Evolutionary conservation across 2,113 vertebrate genomes (phyloP), one percentile per base, ranked within the genome.

Genomic region (Hypanus sabinus): DNA sequence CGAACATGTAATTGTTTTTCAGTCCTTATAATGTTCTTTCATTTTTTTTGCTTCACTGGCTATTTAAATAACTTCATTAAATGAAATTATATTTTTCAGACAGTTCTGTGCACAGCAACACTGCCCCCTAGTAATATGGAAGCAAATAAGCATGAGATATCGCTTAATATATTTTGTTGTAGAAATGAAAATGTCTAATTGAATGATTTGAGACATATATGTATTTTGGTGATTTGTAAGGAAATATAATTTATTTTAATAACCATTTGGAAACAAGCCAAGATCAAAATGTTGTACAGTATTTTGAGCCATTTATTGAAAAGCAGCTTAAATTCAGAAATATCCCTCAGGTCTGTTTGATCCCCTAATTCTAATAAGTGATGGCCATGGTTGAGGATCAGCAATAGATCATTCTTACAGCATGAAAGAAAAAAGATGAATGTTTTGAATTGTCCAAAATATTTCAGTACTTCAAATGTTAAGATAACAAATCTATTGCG

Each of bases 401-500:
- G 46, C 62, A 91, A 9, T 22, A 33, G n/a, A 91, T 68, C 16
- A 36, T 22, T 70, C 65, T 70, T 33, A 2, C 88, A 91, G 88
- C 88, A 65, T 38, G n/a, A n/a, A 91, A 90, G 62, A 33, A n/a
- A n/a, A 36, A 60, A 70, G 65, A 70, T 70, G 65, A 36, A 91
- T 91, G 70, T 91, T 93, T 93, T 93, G 91, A 93, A 16, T 24
- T 38, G 36, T 73, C 9, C 27, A 27, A 73, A 73, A 38, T 73
- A 22, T 73, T 27, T 93, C 70, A 73, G 36, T 93, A 55, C 36
- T 27, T 73, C 16, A 36, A 73, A 73, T 36, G 70, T 93, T 93
- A 93, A 93, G 30, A 55, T 46, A 73, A 73, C 36, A 93, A 93
- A 93, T 93, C 22, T 20, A 73, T 93, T 75, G 55, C 73, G 20